These are phyloP conservation scores for Sebastes minor DNA, from an alignment of 2,797 vertebrate genomes.

Conservation along the genomic window DNA sequence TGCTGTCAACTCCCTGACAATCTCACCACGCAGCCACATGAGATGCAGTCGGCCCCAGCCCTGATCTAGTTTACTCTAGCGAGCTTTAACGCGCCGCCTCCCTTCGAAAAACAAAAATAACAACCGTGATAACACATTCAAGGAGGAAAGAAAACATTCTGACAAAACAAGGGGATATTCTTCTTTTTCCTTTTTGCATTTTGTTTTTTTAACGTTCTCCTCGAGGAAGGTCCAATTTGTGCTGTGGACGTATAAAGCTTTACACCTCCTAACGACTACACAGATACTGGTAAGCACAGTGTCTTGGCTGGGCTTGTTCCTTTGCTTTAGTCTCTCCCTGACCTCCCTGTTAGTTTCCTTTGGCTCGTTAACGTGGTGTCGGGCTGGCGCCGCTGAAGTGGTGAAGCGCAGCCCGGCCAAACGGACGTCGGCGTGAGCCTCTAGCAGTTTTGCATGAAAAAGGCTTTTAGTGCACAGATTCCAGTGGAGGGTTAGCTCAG, in stretches of 20 bases:
- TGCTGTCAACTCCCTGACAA: conserved; percentile 57
- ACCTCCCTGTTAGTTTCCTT: conserved; percentile 65
- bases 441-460: conserved; percentile 66
- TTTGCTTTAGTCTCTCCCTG: conserved; percentile 45
- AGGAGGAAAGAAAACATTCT: conserved; percentile 36
- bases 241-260: conserved; percentile 79
- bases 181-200: conserved; percentile 50
- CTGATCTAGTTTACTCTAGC: conserved; percentile 38
- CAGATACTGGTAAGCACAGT: conserved; percentile 77
- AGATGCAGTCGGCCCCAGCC: conserved; percentile 52
- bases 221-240: conserved; percentile 71
- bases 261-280: conserved; percentile 69
- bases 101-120: conserved; percentile 40
- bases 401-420: conserved; percentile 62
- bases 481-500: conserved; percentile 64
- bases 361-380: conserved; percentile 60
- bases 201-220: conserved; percentile 31
- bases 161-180: conserved; percentile 52
- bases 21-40: conserved; percentile 52
- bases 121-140: conserved; percentile 40
- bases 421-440: conserved; percentile 66
- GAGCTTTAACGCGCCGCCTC: conserved; percentile 34
- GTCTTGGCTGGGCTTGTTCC: conserved; percentile 61
- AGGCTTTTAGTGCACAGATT: conserved; percentile 74
- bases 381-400: conserved; percentile 47